Base-by-base conservation (phyloP, 2,888 invertebrate species). In the Leucophenga montana region DNA sequence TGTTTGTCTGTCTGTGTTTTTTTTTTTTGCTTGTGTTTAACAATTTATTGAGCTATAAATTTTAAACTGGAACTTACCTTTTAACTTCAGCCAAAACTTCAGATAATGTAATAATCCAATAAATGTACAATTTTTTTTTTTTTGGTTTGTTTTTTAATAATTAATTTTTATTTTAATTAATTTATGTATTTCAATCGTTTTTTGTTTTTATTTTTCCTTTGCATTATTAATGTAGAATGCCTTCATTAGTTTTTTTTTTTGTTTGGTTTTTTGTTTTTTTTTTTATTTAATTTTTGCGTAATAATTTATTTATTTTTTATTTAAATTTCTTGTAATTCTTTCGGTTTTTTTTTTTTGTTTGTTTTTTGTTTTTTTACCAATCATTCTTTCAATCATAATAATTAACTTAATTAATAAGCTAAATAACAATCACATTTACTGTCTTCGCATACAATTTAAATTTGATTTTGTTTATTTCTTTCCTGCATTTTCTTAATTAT, bases 351-450 rank as follows among this genome's bases (percentile, higher is more conserved):
- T 64, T 44, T 68, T 69, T 67, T 20, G 44, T 69, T 66, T 59
- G 31, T 48, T 61, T 67, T 11, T 73, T 71, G 61, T 57, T 44
- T 69, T 76, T 71, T 73, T 73, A 48, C 61, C 39, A 39, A 39
- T 39, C 39, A 39, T 39, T 5, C 39, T 39, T 39, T 39, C 59
- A 67, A 59, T 59, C 69, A 71, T 74, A 71, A 71, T 72, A 73
- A 74, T 76, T 80, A 75, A 83, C 79, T 77, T 73, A 76, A 83
- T 83, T 78, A 85, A 84, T 85, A 85, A 85, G 78, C 84, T 83
- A 84, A 86, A 85, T 86, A 85, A 85, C 86, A 86, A 85, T 85
- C 86, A 86, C 86, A 86, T 86, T 85, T 85, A 85, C 82, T 86
- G 76, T 56, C 22, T 66, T 57, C 70, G 61, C 54, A 9, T 67